Evolutionary conservation across 2,113 vertebrate genomes (phyloP).

Genomic region (Leptocoma aspasia): DNA sequence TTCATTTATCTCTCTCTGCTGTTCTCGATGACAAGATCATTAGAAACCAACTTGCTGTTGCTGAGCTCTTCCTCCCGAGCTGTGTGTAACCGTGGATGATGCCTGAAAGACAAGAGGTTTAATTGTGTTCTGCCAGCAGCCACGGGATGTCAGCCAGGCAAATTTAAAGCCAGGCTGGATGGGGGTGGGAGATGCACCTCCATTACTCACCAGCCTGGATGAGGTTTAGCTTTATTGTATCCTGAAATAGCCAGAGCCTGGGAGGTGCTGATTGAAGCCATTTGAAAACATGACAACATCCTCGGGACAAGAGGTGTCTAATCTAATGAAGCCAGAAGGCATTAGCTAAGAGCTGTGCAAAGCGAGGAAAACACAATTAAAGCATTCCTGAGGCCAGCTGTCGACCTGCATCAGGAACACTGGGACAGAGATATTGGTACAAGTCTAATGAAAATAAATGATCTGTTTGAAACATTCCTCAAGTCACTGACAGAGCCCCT

Average conservation of each 20-base stretch:
- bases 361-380: slow-evolving; percentile 38
- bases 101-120: slow-evolving; percentile 52
- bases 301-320: slow-evolving; percentile 49
- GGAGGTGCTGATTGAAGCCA: slow-evolving; percentile 58
- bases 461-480: slow-evolving; percentile 28
- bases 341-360: slow-evolving; percentile 47
- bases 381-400: slow-evolving; percentile 57
- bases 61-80: slow-evolving; percentile 34
- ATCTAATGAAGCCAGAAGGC: slow-evolving; percentile 49
- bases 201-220: slow-evolving; percentile 54
- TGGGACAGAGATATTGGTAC: neutral
- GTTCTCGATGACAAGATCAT: neutral
- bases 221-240: slow-evolving; percentile 54
- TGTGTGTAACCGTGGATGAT: neutral
- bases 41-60: neutral
- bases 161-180: slow-evolving; percentile 31
- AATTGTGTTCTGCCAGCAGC: slow-evolving; percentile 61
- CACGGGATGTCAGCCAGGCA: slow-evolving; percentile 29
- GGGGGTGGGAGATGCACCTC: slow-evolving; percentile 2
- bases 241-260: slow-evolving; percentile 35
- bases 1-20: neutral
- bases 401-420: slow-evolving; percentile 4
- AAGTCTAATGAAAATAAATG: slow-evolving; percentile 58
- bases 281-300: slow-evolving; percentile 68
- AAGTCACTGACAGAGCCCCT: neutral